phyloP scores from a whole-genome alignment of 2,888 invertebrate species.

The Carterocephalus palaemon region DNA sequence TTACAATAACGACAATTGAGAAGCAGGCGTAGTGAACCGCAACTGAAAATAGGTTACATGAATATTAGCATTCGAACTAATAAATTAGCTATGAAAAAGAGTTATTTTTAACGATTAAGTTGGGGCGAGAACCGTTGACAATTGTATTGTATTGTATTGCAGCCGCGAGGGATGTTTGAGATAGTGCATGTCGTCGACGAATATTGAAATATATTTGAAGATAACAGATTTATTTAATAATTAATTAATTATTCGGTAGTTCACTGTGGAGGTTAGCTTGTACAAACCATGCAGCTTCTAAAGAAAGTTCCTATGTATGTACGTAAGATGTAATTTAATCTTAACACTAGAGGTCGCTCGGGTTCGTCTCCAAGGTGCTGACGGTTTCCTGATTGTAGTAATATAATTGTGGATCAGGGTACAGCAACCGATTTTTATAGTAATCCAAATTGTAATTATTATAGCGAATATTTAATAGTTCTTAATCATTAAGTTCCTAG shows the following conservation, averaged over 20 bases:
- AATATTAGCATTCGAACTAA: constrained; percentile 5
- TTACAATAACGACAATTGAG: constrained; percentile 16
- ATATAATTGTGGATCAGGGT: constrained; percentile 66
- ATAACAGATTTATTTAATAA: constrained; percentile 63
- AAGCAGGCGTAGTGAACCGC: constrained; percentile 5
- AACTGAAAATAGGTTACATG: constrained; percentile 1
- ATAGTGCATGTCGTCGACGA: constrained; percentile 18
- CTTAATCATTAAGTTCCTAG: constrained; percentile 21
- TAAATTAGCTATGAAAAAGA: constrained; percentile 1
- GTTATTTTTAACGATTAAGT: constrained; percentile 13
- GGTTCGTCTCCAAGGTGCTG: constrained; percentile 48
- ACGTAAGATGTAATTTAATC: constrained; percentile 77
- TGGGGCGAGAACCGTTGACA: constrained; percentile 1
- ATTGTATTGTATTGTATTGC: constrained; percentile 1
- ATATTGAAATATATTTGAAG: constrained; percentile 36
- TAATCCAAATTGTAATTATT: neutral
- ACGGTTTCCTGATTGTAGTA: constrained; percentile 55
- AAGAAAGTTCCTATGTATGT: constrained; percentile 80
- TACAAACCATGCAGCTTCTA: constrained; percentile 79
- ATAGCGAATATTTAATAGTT: constrained; percentile 29
- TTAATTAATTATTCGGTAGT: constrained; percentile 71
- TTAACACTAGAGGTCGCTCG: constrained; percentile 67
- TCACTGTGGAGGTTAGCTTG: constrained; percentile 78
- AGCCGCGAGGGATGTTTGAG: constrained; percentile 22
- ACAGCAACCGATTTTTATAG: constrained; percentile 43